Percentiles rank a stretch among this genome's conserved stretches.
Evolutionary conservation across 2,113 vertebrate genomes (phyloP).

Genomic region (Phainopepla nitens): DNA sequence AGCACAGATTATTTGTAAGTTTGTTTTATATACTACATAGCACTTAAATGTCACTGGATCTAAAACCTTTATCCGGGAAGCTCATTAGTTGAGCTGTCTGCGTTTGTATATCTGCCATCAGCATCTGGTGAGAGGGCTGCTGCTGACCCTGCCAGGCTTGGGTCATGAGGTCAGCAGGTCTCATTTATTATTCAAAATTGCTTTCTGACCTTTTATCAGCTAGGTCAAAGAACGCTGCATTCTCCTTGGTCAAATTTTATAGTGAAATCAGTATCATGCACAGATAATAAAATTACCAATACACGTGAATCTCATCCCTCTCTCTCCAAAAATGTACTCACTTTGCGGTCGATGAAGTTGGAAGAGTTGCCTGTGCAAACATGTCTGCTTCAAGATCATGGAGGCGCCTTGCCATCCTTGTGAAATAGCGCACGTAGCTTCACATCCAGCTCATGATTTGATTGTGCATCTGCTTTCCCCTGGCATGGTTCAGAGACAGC

Average conservation of each 20-base stretch:
- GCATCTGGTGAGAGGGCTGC: slow-evolving; percentile 75
- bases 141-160: slow-evolving; percentile 76
- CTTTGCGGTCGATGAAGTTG: background rate
- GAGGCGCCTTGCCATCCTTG: background rate
- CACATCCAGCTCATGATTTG: background rate
- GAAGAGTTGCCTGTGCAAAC: background rate
- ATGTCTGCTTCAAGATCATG: background rate
- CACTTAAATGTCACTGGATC: slow-evolving; percentile 35
- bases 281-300: slow-evolving; percentile 64
- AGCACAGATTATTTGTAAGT: slow-evolving; percentile 25
- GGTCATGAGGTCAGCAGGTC: slow-evolving; percentile 80
- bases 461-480: background rate
- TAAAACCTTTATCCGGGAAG: slow-evolving; percentile 42
- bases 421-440: background rate
- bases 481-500: background rate
- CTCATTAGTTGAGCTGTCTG: slow-evolving; percentile 74
- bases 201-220: slow-evolving; percentile 79
- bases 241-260: slow-evolving; percentile 70
- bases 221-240: slow-evolving; percentile 69
- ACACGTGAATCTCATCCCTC: background rate
- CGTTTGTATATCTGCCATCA: slow-evolving; percentile 71
- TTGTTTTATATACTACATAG: slow-evolving; percentile 13
- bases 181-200: slow-evolving; percentile 86
- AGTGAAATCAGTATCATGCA: slow-evolving; percentile 61
- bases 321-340: background rate